phyloP scores from a whole-genome alignment of 2,113 vertebrate genomes.

The Cyprinodon tularosa region DNA sequence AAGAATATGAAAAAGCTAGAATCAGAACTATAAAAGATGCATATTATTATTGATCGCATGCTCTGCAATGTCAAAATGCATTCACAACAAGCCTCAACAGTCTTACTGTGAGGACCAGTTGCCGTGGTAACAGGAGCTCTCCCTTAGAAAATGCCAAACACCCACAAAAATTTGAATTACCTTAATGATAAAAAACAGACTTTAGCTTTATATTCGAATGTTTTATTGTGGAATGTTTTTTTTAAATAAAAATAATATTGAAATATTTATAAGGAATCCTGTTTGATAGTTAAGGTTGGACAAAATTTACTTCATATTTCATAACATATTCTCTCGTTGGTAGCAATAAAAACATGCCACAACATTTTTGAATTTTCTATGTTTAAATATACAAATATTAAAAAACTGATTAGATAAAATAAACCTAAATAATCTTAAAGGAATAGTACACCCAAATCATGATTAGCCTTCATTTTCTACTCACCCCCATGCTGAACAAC shows the following conservation, averaged over 20 bases:
- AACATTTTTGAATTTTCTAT: not conserved
- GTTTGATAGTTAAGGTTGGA: not conserved
- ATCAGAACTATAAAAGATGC: not conserved
- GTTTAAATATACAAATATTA: not conserved
- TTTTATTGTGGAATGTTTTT: conserved; percentile 5
- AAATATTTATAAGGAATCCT: not conserved
- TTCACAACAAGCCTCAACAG: not conserved
- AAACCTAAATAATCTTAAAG: not conserved
- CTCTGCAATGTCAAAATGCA: not conserved
- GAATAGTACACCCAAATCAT: no score
- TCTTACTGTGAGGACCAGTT: conserved; percentile 29
- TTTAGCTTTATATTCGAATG: not conserved
- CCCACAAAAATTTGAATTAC: conserved; percentile 12
- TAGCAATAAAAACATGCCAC: not conserved
- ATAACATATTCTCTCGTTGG: not conserved
- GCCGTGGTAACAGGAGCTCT: conserved; percentile 41
- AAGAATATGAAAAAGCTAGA: not conserved
- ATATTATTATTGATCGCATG: not conserved
- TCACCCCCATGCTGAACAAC: no score
- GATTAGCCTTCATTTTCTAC: no score
- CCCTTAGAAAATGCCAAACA: conserved; percentile 16
- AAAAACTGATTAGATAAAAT: not conserved
- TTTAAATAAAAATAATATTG: conserved; percentile 17
- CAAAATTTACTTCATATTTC: not conserved
- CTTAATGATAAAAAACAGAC: conserved; percentile 17